Percentiles rank a stretch among this genome's conserved stretches.
Conservation (phyloP, 1,140 invertebrate genomes). For the Magallana gigas region DNA sequence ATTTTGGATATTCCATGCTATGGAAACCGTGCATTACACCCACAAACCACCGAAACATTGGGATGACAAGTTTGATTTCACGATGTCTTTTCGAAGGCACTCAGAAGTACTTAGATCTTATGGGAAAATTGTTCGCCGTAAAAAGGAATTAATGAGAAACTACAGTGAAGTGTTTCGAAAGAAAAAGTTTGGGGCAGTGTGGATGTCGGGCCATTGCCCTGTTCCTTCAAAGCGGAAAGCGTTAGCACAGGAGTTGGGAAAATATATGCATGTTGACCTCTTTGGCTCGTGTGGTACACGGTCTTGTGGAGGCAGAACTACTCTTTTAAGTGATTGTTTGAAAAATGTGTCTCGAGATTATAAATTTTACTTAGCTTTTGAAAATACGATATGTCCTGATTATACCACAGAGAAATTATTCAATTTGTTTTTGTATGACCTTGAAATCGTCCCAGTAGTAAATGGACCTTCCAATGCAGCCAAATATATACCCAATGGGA, state of each 20-base stretch:
- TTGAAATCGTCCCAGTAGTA: not conserved
- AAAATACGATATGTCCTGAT: not conserved
- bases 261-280: not conserved
- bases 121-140: not conserved
- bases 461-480: not conserved
- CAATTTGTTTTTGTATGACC: not conserved
- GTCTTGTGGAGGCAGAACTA: not conserved
- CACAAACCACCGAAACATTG: not conserved
- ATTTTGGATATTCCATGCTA: not conserved
- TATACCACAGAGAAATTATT: slow-evolving; percentile 3
- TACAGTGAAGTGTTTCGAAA: not conserved
- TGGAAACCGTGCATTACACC: not conserved
- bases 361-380: not conserved
- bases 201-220: not conserved
- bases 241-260: not conserved
- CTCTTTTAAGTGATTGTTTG: not conserved
- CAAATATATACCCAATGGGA: not conserved
- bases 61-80: not conserved
- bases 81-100: not conserved
- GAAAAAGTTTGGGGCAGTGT: not conserved
- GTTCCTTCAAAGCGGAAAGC: not conserved
- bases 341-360: not conserved
- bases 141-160: not conserved
- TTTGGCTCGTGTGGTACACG: not conserved
- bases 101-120: not conserved